Evolutionary conservation across 2,888 invertebrate species (phyloP), one percentile per base, ranked within the genome.

Genomic region (Lasioglossum zephyrum): DNA sequence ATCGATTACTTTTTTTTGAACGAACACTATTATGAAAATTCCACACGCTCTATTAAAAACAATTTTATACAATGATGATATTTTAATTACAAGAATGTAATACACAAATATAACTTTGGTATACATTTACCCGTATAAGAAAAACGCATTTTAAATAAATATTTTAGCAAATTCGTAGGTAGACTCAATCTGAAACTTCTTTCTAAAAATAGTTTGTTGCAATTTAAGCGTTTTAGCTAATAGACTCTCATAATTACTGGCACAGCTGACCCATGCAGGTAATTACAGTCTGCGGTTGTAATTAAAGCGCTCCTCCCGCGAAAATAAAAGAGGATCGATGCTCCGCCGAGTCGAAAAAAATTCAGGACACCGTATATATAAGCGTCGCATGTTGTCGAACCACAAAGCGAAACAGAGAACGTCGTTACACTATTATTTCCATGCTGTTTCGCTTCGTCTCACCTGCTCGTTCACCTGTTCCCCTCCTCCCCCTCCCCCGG

Each of bases 341-440:
- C 39, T 22, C 36, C 11, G 18, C 18, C 39, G 36, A 39, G 39
- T 39, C 66, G 66, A 39, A 36, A 69, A 22, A 16, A 60, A 44
- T 57, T 83, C 47, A 39, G 31, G 73, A 70, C 92, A 91, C 92
- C 90, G 86, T 84, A 87, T 92, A 92, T 91, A 92, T 91, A 91
- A 85, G 76, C 86, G 89, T 88, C 86, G 88, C 93, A 93, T 93
- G 92, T 93, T 91, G 93, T 93, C 90, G 92, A 89, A 92, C 92
- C 92, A 92, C 93, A 92, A 89, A 91, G 89, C 92, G 92, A 92
- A 93, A 92, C 93, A 92, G 91, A 91, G 93, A 91, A 92, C 92
- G 93, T 92, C 92, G 93, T 93, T 93, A 92, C 89, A 92, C 92
- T 92, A 92, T 93, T 93, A 92, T 92, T 92, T 90, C 91, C 92